phyloP scores from a whole-genome alignment of 2,888 invertebrate genomes.

The Stramonita haemastoma region DNA sequence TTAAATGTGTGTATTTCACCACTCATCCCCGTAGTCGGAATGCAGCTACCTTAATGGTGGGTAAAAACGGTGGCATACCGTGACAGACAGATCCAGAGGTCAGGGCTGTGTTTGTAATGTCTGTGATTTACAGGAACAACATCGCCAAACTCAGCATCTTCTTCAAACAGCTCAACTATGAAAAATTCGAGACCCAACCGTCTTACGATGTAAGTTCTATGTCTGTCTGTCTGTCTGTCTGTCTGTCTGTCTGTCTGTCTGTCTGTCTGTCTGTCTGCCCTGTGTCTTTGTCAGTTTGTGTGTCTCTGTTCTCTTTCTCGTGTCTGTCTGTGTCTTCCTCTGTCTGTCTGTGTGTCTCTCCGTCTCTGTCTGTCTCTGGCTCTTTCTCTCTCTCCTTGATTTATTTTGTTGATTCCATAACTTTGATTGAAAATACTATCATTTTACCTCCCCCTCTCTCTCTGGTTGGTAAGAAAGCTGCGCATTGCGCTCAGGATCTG shows the following conservation, averaged over 20 bases:
- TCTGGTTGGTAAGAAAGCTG: no score
- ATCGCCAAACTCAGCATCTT: constrained; percentile 76
- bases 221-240: background rate
- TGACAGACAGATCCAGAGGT: no score
- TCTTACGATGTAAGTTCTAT: constrained; percentile 61
- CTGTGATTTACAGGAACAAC: constrained; percentile 52
- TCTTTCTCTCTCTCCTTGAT: no score
- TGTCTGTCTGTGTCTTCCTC: constrained; percentile 1
- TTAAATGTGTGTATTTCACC: no score
- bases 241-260: background rate
- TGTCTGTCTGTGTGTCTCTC: constrained; percentile 23
- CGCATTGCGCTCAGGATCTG: no score
- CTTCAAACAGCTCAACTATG: constrained; percentile 74
- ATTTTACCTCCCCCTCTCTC: no score
- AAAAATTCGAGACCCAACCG: constrained; percentile 64
- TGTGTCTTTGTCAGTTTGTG: background rate
- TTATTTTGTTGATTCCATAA: no score
- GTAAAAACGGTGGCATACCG: no score
- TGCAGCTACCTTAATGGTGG: no score
- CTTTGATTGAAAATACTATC: no score
- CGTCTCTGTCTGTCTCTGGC: constrained; percentile 17
- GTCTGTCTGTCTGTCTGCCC: background rate
- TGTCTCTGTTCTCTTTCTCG: background rate
- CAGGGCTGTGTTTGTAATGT: no score
- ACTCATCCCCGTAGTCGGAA: no score